These are phyloP conservation scores for Malaclemys terrapin DNA, from an alignment of 2,113 vertebrate species.

Conservation along the genomic window DNA sequence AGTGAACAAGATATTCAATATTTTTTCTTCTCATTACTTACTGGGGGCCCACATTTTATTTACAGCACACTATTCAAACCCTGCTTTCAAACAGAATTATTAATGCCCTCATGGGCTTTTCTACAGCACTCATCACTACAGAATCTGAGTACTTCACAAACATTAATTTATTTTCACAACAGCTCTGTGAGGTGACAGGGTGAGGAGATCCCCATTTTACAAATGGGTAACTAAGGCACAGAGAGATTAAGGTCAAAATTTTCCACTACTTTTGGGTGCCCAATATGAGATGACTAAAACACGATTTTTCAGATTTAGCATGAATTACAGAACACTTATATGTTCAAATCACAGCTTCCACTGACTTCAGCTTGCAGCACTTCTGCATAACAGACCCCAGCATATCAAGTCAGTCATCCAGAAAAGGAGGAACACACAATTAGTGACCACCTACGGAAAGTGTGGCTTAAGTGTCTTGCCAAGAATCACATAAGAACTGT, in stretches of 20 bases:
- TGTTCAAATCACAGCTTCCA: neutral
- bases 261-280: too few relatives aligned
- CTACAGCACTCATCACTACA: neutral
- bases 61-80: neutral
- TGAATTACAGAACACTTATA: neutral
- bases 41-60: neutral
- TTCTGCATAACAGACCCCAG: neutral
- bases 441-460: neutral
- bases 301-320: neutral
- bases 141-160: neutral
- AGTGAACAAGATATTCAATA: neutral
- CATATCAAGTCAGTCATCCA: neutral
- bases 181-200: neutral
- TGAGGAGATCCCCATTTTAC: neutral
- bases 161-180: neutral
- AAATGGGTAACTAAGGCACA: neutral
- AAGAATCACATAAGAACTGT: neutral
- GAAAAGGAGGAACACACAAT: too few relatives aligned
- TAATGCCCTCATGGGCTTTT: neutral
- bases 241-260: neutral
- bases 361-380: neutral
- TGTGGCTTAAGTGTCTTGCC: neutral
- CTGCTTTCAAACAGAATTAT: neutral
- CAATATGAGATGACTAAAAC: too few relatives aligned
- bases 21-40: neutral